These are phyloP conservation scores for Mus minutoides DNA, from an alignment of 2,797 vertebrate genomes.

Conservation along the genomic window DNA sequence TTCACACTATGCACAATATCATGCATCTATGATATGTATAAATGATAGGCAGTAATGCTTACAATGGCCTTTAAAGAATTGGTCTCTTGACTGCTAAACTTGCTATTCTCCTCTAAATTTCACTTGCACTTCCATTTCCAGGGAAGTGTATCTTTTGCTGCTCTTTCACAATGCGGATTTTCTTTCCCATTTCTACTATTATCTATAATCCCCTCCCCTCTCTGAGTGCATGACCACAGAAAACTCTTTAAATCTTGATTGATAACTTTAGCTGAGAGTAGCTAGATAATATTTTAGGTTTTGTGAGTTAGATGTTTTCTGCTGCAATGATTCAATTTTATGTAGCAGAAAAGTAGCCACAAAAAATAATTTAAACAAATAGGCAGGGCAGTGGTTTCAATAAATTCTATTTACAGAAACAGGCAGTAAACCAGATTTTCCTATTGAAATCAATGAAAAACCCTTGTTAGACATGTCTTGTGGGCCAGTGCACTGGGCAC, in stretches of 20 bases:
- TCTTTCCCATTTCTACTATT: constrained; percentile 30
- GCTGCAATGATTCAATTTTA: not conserved
- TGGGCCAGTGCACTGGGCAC: constrained; percentile 8
- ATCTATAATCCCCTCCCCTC: not conserved
- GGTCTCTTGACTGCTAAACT: not conserved
- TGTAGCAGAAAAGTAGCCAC: constrained; percentile 12
- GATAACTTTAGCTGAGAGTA: constrained; percentile 54
- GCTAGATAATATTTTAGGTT: constrained; percentile 49
- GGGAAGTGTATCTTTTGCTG: not conserved
- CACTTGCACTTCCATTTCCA: not conserved
- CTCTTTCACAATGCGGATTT: constrained; percentile 43
- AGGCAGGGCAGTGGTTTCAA: constrained; percentile 27
- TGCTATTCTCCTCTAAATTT: constrained; percentile 54
- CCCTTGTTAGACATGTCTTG: constrained; percentile 24
- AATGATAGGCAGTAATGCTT: not conserved
- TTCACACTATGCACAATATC: not conserved
- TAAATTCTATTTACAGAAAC: constrained; percentile 58
- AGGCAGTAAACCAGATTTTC: not conserved
- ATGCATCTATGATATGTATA: constrained; percentile 22
- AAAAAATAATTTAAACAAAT: constrained; percentile 49
- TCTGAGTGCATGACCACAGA: not conserved
- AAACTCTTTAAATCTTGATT: constrained; percentile 46
- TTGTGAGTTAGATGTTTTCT: not conserved
- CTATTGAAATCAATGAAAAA: constrained; percentile 23
- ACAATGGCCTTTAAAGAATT: not conserved